Conservation (phyloP, 2,888 invertebrate genomes). For the Aspidiotus rigidus region DNA sequence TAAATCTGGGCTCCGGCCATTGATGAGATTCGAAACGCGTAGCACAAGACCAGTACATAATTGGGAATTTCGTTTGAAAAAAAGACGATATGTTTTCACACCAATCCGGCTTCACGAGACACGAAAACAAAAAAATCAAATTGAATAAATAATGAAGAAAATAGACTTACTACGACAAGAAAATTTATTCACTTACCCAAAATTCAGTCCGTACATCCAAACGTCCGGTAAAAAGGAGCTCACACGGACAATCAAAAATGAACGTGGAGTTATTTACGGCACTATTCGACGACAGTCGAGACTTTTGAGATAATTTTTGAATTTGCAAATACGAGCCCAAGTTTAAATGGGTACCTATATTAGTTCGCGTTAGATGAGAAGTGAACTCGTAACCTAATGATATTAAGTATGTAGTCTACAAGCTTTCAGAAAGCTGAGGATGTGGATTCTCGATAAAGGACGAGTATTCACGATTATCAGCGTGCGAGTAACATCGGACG, state of each 20-base stretch:
- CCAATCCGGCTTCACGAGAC: slow-evolving; percentile 45
- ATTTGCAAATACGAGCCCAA: too few species aligned
- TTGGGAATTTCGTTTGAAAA: slow-evolving; percentile 52
- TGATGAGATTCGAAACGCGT: slow-evolving; percentile 47
- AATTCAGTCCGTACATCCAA: slow-evolving; percentile 57
- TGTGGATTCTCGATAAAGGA: too few species aligned
- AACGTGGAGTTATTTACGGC: slow-evolving; percentile 45
- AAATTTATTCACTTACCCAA: slow-evolving; percentile 48
- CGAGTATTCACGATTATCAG: too few species aligned
- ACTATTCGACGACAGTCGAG: neutral
- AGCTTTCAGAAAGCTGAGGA: too few species aligned
- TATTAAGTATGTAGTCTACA: too few species aligned
- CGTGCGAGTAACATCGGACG: too few species aligned
- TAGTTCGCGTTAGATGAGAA: too few species aligned
- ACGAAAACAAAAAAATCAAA: neutral
- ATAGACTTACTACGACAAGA: too few species aligned
- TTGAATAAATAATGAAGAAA: slow-evolving; percentile 20
- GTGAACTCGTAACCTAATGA: too few species aligned
- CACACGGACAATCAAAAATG: slow-evolving; percentile 65
- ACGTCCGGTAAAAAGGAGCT: slow-evolving; percentile 68
- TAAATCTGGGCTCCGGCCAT: slow-evolving; percentile 55
- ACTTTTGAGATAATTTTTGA: too few species aligned
- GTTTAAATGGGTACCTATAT: too few species aligned
- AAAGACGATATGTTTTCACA: slow-evolving; percentile 52
- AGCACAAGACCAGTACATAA: slow-evolving; percentile 41